These are phyloP conservation scores for Thalpophila matura DNA, from an alignment of 2,888 invertebrate species.

Conservation along the genomic window DNA sequence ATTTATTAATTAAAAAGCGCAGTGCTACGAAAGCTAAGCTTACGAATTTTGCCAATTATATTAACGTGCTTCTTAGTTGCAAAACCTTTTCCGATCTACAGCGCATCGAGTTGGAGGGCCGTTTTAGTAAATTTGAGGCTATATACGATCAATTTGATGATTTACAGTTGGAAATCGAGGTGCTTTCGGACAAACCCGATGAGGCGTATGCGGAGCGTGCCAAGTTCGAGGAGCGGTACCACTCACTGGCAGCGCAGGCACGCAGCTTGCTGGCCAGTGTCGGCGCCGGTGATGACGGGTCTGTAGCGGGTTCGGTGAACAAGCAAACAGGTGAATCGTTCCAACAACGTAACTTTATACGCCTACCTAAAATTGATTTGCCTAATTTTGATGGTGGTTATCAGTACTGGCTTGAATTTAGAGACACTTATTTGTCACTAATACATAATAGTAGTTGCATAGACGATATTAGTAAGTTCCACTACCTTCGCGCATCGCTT, in stretches of 20 bases:
- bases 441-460: too few species aligned
- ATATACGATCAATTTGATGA: not conserved
- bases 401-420: too few species aligned
- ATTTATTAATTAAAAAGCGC: too few species aligned
- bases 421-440: too few species aligned
- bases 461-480: too few species aligned
- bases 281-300: not conserved
- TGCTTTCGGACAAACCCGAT: not conserved
- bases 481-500: too few species aligned
- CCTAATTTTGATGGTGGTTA: too few species aligned
- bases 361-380: too few species aligned
- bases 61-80: not conserved
- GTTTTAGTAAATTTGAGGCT: not conserved
- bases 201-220: not conserved
- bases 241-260: not conserved
- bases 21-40: not conserved
- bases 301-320: not conserved
- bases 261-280: not conserved
- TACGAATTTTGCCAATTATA: not conserved
- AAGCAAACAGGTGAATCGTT: too few species aligned
- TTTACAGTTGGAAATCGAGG: slow-evolving; percentile 4
- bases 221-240: not conserved
- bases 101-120: not conserved
- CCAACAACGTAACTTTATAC: too few species aligned
- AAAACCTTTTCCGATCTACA: not conserved